These are phyloP conservation scores for Triplophysa siluroides DNA, from an alignment of 2,113 vertebrate genomes.

Conservation along the genomic window DNA sequence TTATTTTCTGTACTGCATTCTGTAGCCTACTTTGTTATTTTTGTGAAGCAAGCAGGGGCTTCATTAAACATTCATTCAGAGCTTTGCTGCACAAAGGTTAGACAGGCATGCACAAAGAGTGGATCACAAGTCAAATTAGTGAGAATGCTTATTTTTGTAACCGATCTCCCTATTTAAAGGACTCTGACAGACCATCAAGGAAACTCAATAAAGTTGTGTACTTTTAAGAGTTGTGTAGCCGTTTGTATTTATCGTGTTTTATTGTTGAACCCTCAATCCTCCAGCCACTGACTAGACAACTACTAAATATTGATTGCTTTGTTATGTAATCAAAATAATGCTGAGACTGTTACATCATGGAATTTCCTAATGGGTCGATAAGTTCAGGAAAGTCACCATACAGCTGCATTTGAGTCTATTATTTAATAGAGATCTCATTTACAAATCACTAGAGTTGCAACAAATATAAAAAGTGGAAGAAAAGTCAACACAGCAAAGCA, in stretches of 20 bases:
- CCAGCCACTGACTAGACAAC: not conserved
- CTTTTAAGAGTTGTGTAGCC: slow-evolving; percentile 38
- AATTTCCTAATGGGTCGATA: slow-evolving; percentile 20
- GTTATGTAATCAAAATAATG: slow-evolving; percentile 24
- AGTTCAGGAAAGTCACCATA: slow-evolving; percentile 2
- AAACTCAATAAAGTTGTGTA: slow-evolving; percentile 74
- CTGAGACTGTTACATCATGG: slow-evolving; percentile 12
- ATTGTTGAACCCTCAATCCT: not conserved
- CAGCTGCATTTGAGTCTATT: not conserved
- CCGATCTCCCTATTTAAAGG: slow-evolving; percentile 53
- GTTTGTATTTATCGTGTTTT: slow-evolving; percentile 21
- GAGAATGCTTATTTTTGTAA: slow-evolving; percentile 51
- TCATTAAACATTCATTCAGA: slow-evolving; percentile 37
- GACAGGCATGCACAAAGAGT: not conserved
- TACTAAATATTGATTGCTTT: slow-evolving; percentile 14
- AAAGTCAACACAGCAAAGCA: no score
- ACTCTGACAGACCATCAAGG: slow-evolving; percentile 64
- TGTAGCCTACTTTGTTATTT: slow-evolving; percentile 57
- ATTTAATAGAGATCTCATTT: slow-evolving; percentile 28
- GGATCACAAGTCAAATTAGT: slow-evolving; percentile 10
- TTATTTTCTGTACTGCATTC: slow-evolving; percentile 82
- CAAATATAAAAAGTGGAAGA: not conserved
- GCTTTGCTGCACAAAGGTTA: slow-evolving; percentile 33
- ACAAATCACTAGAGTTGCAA: not conserved
- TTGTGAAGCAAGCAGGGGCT: slow-evolving; percentile 30